phyloP scores from a whole-genome alignment of 2,797 vertebrate species.

The Crenuchus spilurus region DNA sequence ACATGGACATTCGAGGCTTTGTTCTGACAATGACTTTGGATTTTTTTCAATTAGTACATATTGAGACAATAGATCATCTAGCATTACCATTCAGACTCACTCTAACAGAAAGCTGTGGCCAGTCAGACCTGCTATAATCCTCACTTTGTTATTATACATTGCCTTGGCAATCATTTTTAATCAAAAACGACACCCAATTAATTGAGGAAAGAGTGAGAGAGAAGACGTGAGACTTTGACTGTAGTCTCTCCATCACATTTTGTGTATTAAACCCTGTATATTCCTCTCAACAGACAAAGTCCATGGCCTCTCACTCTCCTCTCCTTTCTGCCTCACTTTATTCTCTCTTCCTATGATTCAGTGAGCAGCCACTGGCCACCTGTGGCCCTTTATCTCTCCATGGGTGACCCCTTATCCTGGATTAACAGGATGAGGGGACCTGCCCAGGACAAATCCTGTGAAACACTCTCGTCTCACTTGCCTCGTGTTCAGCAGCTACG shows the following conservation, averaged over 20 bases:
- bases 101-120: not conserved
- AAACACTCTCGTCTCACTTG: conserved; percentile 22
- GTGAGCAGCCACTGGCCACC: conserved; percentile 2
- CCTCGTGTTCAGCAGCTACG: conserved; percentile 14
- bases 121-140: not conserved
- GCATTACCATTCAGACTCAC: not conserved
- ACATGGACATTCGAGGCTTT: too few relatives aligned
- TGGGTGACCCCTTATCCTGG: conserved; percentile 43
- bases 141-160: not conserved
- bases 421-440: conserved; percentile 36
- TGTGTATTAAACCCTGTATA: not conserved
- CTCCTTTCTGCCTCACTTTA: not conserved
- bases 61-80: too few relatives aligned
- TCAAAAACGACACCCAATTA: not conserved
- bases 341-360: conserved; percentile 23
- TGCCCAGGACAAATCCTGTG: conserved; percentile 37
- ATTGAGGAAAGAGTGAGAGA: not conserved
- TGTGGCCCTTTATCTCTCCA: conserved; percentile 34
- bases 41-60: too few relatives aligned
- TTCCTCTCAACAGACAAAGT: not conserved
- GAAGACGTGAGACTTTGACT: not conserved
- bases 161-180: not conserved
- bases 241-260: not conserved
- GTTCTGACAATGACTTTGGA: too few relatives aligned
- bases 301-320: not conserved